phyloP scores from a whole-genome alignment of 1,140 invertebrate species.

The Octopus sinensis region DNA sequence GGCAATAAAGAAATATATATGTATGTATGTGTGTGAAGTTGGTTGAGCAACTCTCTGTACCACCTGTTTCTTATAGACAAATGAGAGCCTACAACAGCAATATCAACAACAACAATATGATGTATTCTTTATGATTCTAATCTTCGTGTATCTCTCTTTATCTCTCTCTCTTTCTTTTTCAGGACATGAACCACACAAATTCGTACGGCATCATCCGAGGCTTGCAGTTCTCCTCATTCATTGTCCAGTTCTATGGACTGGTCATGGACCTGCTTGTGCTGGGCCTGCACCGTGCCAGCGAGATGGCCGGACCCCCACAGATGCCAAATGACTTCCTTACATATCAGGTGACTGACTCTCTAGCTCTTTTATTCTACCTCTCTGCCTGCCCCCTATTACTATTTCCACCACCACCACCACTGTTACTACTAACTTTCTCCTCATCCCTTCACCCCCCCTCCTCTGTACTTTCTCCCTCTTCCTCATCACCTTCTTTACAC shows the following conservation, averaged over 20 bases:
- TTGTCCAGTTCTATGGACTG: constrained; percentile 93
- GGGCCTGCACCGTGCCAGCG: constrained; percentile 91
- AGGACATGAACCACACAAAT: constrained; percentile 99
- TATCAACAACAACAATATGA: too few relatives aligned
- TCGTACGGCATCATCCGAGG: constrained; percentile 95
- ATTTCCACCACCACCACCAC: not conserved
- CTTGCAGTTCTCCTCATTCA: constrained; percentile 97
- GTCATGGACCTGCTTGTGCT: constrained; percentile 93
- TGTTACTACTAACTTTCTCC: constrained; percentile 46
- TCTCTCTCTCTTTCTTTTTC: constrained; percentile 27
- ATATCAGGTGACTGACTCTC: constrained; percentile 42
- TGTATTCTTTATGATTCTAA: too few relatives aligned
- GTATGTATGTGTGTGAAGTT: too few relatives aligned
- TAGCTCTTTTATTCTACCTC: not conserved
- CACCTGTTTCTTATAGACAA: too few relatives aligned
- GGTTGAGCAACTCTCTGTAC: too few relatives aligned
- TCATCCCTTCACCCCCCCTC: constrained; percentile 51
- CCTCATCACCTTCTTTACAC: too few relatives aligned
- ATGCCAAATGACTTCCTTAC: constrained; percentile 91
- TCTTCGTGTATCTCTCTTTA: not conserved
- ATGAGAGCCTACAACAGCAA: too few relatives aligned
- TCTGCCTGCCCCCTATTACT: not conserved
- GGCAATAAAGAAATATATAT: too few relatives aligned
- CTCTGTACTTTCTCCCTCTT: too few relatives aligned
- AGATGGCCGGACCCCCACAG: constrained; percentile 98